Conservation (phyloP, 1,140 invertebrate genomes). For the Zaprionus nigranus region DNA sequence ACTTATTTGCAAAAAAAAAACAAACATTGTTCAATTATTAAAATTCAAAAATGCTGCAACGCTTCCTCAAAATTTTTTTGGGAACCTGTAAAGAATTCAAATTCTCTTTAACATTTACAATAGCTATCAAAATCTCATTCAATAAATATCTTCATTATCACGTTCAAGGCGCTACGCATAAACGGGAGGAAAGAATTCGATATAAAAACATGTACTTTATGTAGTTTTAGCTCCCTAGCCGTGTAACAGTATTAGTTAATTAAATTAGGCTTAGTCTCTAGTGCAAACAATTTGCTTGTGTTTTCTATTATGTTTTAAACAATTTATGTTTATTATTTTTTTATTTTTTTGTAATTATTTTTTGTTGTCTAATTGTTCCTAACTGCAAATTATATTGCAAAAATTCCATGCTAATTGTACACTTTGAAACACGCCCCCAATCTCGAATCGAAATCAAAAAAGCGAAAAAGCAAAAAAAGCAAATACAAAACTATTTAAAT, state of each 20-base stretch:
- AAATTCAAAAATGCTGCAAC: too few relatives aligned
- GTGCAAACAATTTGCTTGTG: constrained; percentile 43
- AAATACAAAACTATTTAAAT: constrained; percentile 70
- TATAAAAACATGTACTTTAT: constrained; percentile 45
- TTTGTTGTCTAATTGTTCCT: constrained; percentile 70
- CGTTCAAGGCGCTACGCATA: constrained; percentile 12
- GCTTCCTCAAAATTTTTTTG: background rate
- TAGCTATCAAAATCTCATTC: background rate
- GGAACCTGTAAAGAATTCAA: background rate
- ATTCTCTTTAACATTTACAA: background rate
- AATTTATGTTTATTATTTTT: constrained; percentile 21
- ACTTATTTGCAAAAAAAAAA: too few relatives aligned
- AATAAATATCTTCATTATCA: background rate
- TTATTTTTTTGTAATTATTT: constrained; percentile 10
- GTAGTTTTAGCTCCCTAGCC: constrained; percentile 56
- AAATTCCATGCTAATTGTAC: constrained; percentile 63
- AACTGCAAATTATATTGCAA: constrained; percentile 75
- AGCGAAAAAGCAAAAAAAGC: constrained; percentile 22
- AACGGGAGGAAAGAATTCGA: constrained; percentile 10
- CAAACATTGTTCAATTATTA: too few relatives aligned
- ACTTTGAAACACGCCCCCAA: constrained; percentile 44
- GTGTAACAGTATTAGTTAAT: constrained; percentile 83
- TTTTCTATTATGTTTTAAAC: constrained; percentile 31
- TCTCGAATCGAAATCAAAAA: constrained; percentile 33
- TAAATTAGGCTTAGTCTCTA: constrained; percentile 70